Conservation (phyloP, 2,113 vertebrate species). For the Callospermophilus lateralis region DNA sequence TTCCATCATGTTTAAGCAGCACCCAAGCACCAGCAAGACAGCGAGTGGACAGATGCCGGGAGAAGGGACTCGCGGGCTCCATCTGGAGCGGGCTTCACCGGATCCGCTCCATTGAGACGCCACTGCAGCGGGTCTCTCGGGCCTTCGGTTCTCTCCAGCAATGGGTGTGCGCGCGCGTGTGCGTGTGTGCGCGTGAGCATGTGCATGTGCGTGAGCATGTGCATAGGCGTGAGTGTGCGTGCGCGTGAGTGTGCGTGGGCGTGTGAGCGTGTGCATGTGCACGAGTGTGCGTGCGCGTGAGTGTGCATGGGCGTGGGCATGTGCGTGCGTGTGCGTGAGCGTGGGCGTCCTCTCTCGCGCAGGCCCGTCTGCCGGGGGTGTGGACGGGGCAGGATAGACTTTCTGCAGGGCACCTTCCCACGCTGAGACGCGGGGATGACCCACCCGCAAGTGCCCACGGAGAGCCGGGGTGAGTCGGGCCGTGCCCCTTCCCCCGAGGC, state of each 20-base stretch:
- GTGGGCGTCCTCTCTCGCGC: background rate
- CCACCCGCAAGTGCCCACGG: fast-evolving
- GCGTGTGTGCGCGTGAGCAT: no score
- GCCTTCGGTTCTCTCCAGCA: background rate
- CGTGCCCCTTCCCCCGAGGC: no score
- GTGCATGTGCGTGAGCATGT: no score
- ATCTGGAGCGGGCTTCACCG: background rate
- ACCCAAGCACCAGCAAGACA: background rate
- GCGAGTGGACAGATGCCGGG: background rate
- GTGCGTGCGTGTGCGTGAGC: no score
- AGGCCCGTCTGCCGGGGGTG: background rate
- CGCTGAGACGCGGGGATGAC: no score
- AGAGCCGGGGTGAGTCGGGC: background rate
- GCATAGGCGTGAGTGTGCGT: no score
- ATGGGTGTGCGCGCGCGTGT: no score
- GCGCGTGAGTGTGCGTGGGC: background rate
- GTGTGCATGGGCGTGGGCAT: no score
- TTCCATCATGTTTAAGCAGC: slow-evolving; percentile 39
- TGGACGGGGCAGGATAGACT: background rate
- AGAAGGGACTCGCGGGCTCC: background rate
- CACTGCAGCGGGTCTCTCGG: background rate
- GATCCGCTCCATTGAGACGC: background rate
- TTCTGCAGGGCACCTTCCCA: background rate
- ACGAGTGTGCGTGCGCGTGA: no score
- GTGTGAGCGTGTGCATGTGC: no score